Base-by-base conservation (phyloP, 2,797 vertebrate species). In the Petrocephalus schoutedeni region DNA sequence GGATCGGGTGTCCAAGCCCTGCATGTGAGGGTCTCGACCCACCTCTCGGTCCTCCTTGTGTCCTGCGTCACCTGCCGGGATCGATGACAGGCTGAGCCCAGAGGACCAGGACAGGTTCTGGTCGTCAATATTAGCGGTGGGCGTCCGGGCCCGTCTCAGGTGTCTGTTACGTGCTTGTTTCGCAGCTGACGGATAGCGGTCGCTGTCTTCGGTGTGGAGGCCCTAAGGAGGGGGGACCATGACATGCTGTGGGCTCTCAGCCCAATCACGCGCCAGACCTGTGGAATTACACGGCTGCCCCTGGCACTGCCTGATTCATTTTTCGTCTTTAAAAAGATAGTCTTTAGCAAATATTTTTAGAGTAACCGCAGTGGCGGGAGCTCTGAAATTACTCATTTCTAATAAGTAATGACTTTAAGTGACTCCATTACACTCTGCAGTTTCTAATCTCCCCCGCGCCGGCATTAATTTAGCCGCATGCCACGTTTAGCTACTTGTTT, bases 1-100 rank as follows among this genome's bases (percentile, higher is more conserved):
- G 28, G 67, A 74, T 16, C 36, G n/a, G 51, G 21, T 53, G 21
- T 51, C 32, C 67, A 19, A 4, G 23, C 32, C 21, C 28, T 71
- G 64, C n/a, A 6, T 1, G 49, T 8, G n/a, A 23, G 10, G n/a
- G 51, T 54, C 41, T 53, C 51, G 3, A 0, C 45, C 45, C 41
- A 19, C 87, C 67, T 51, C 21, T 14, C 12, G 6, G 23, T 82
- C 41, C 61, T 36, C 88, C 64, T 87, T 61, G 83, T 82, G 32
- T 14, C 51, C 91, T 93, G 89, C 92, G 92, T 94, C 89, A 91
- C 8, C 89, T 86, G 89, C 61, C 88, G 88, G 85, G 89, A 88
- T 89, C 3, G 88, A 90, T 90, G 93, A 93, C 49, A 89, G 54
- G 88, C 59, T 1, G 32, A 89, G 28, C 87, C 87, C 49, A 59